Conservation (phyloP, 2,888 invertebrate genomes). For the Hesperia comma region DNA sequence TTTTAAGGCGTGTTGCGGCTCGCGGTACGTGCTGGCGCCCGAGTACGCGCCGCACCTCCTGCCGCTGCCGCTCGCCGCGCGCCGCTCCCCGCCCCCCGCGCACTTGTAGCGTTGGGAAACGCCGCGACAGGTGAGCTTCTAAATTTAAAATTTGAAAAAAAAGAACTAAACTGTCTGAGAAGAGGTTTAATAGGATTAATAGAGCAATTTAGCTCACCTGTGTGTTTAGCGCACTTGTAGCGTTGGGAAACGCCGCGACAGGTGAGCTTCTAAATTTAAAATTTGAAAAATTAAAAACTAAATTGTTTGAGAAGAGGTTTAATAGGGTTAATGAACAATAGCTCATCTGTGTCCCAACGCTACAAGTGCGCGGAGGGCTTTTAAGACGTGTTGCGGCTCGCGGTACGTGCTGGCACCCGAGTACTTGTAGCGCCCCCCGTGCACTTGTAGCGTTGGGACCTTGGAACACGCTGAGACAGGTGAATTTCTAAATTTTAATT, state of each 20-base stretch:
- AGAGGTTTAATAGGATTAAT: no score
- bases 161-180: no score
- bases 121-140: slow-evolving; percentile 53
- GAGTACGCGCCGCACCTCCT: slow-evolving; percentile 69
- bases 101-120: slow-evolving; percentile 77
- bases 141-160: neutral
- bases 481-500: slow-evolving; percentile 27
- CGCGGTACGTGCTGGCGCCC: slow-evolving; percentile 73
- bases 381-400: slow-evolving; percentile 73
- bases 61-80: slow-evolving; percentile 70
- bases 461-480: slow-evolving; percentile 60
- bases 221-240: slow-evolving; percentile 83
- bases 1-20: slow-evolving; percentile 72
- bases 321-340: no score
- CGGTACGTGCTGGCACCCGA: slow-evolving; percentile 75
- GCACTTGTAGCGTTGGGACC: slow-evolving; percentile 79
- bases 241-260: slow-evolving; percentile 65
- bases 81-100: slow-evolving; percentile 75
- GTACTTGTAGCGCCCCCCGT: slow-evolving; percentile 74
- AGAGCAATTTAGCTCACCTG: no score
- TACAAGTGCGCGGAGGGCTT: no score
- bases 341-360: no score
- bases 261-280: slow-evolving; percentile 37
- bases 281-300: neutral
- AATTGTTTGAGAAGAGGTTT: no score